These are phyloP conservation scores for Parapsyche elsis DNA, from an alignment of 1,140 invertebrate species.

Conservation along the genomic window DNA sequence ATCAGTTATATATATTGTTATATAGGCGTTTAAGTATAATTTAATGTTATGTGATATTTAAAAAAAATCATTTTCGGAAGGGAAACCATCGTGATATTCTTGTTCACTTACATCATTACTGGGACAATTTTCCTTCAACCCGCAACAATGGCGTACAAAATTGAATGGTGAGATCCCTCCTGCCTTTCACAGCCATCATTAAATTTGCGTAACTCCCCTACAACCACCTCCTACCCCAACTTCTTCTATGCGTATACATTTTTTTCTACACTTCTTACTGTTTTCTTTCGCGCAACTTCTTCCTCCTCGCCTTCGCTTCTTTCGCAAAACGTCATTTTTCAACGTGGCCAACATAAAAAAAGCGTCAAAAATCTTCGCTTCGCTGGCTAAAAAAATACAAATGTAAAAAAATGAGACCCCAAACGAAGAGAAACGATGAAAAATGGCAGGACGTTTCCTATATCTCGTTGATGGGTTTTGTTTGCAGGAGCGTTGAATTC, in stretches of 20 bases:
- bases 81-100: background rate
- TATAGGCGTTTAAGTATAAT: too few species aligned
- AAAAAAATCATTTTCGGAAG: background rate
- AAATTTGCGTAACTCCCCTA: background rate
- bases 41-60: too few species aligned
- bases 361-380: conserved; percentile 4
- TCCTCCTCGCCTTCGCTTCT: background rate
- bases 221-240: too few species aligned
- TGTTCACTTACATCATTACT: background rate
- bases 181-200: background rate
- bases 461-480: background rate
- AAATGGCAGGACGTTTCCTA: background rate
- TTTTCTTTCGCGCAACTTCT: background rate
- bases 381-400: background rate
- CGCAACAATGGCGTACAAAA: background rate
- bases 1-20: too few species aligned
- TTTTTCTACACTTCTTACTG: background rate
- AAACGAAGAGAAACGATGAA: background rate
- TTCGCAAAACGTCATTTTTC: background rate
- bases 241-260: too few species aligned
- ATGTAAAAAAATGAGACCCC: background rate
- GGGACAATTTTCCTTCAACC: background rate
- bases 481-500: background rate
- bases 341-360: background rate
- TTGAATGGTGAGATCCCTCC: background rate